Evolutionary conservation across 2,888 invertebrate species (phyloP), one percentile per base, ranked within the genome.

Genomic region (Merodon equestris): DNA sequence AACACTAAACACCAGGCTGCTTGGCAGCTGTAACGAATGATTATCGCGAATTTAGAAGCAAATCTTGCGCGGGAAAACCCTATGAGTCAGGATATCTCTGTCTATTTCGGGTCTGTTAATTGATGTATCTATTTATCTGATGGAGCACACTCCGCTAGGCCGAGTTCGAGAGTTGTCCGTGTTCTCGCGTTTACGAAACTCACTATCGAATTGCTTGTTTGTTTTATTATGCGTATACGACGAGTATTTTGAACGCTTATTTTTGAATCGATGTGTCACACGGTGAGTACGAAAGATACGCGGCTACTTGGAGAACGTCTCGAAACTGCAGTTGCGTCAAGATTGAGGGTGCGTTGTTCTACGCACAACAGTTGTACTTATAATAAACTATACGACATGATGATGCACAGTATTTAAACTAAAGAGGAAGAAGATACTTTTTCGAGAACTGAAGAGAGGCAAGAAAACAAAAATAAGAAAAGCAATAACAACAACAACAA

Each of bases 21-120:
- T 27, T 27, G 27, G 27, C 27, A 27, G 27, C 27, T 27, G 7
- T 27, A 27, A 19, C 13, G 14, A 14, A 36, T 48, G 40, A 34
- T 45, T 44, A 18, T 27, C 67, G 42, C 58, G 36, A 58, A 48
- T 56, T 42, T 66, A 18, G 38, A 54, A 15, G 27, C 27, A 85
- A 84, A 82, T 82, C 82, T 74, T 81, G 73, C 83, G 85, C 85
- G 88, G 87, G 87, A 87, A 87, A 88, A 87, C 88, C 87, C 87
- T 86, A 83, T 83, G 82, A 83, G 70, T 83, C 63, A 81, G 66
- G 42, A 57, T 57, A 40, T 67, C 61, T 7, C 27, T 27, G 51
- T 74, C 75, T 74, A 81, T 81, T 75, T 81, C 66, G 38, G 66
- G 70, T 70, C 38, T 57, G 70, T 81, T 81, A 75, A 81, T 81